Percentiles rank a stretch among this genome's conserved stretches.
These are phyloP conservation scores for Helicoverpa zea DNA, from an alignment of 1,140 invertebrate species.

Conservation along the genomic window DNA sequence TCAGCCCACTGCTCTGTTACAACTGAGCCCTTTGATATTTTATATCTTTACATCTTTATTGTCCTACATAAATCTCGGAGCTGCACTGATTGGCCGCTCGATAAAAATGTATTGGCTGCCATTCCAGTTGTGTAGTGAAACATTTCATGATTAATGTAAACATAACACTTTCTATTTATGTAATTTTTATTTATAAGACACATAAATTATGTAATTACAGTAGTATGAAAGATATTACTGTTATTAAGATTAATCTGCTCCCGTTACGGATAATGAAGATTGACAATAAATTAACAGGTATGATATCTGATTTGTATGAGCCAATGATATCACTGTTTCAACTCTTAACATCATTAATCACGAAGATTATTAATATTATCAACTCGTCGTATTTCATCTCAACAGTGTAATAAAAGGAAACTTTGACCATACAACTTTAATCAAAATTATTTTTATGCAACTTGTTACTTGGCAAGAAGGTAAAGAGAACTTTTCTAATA, in stretches of 20 bases:
- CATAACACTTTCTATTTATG: conserved; percentile 28
- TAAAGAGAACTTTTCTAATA: background rate
- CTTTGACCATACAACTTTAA: too few species aligned
- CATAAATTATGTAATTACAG: conserved; percentile 14
- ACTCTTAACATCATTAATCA: background rate
- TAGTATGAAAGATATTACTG: conserved; percentile 2
- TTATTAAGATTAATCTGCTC: background rate
- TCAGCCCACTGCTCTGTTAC: conserved; percentile 25
- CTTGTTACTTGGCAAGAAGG: background rate
- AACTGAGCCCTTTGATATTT: conserved; percentile 58
- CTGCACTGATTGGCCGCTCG: conserved; percentile 55
- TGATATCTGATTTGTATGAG: background rate
- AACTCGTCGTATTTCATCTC: too few species aligned
- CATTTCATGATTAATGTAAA: conserved; percentile 41
- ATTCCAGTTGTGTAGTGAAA: conserved; percentile 18
- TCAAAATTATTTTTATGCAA: background rate
- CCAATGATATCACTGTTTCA: background rate
- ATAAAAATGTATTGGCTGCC: conserved; percentile 53
- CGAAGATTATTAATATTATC: background rate
- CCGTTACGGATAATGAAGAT: background rate
- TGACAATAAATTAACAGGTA: conserved; percentile 12
- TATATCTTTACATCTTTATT: conserved; percentile 60
- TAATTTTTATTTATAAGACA: conserved; percentile 20
- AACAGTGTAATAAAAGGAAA: too few species aligned
- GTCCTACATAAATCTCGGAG: conserved; percentile 57